Evolutionary conservation across 1,140 invertebrate genomes (phyloP), one percentile per base, ranked within the genome.

Genomic region (Lasaia peninsularis): DNA sequence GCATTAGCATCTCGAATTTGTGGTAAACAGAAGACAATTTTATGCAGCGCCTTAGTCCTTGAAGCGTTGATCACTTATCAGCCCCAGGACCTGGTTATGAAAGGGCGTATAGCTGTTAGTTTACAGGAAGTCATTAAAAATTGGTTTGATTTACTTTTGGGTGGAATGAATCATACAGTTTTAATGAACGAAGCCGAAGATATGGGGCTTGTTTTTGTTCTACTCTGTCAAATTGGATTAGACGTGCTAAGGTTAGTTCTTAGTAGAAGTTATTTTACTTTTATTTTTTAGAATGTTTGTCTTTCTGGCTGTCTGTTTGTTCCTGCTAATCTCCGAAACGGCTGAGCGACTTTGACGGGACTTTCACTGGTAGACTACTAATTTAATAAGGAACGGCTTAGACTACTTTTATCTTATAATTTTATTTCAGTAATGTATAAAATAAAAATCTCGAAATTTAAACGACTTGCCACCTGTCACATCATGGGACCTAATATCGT

Each of bases 61-160:
- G 71, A 82, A 14, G 68, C 77, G 11, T 60, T 88, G 18, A 61
- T 88, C 21, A 78, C 77, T 0, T 84, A 86, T 57, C 83, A 86
- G 32, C 85, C 85, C 51, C 62, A 65, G 0, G 66, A 71, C 49
- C 35, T 82, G 10, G 56, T 53, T 6, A 65, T 88, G 1, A 65
- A 63, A 24, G 62, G 62, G 6, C 58, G 53, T 60, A 73, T 69
- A 8, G 80, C 70, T 0, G 69, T 35, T 20, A 58, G 52, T 8
- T 52, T 88, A 16, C 60, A 62, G 0, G 74, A 80, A 16, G 71
- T 82, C 8, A 54, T 80, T 6, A 73, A 70, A 4, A 73, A 79
- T 40, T 88, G 80, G 80, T 68, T 83, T 14, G 48, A 55, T n/a
- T 33, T 88, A 35, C 65, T 86, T 7, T 52, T 80, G 12, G 44